Conservation (phyloP, 2,797 vertebrate genomes). For the Micrastur ruficollis region DNA sequence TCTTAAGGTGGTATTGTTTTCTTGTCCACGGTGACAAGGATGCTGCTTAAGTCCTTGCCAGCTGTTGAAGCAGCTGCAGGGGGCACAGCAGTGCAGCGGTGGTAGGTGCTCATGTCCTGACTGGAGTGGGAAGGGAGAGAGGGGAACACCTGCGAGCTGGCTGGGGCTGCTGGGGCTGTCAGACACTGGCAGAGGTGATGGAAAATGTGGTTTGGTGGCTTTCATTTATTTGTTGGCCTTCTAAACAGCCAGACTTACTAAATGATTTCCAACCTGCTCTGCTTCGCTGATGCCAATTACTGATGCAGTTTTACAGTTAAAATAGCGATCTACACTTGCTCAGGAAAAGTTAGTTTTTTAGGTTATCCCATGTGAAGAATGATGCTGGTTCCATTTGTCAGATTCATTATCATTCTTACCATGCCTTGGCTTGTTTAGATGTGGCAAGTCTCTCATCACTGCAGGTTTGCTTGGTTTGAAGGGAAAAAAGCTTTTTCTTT, state of each 20-base stretch:
- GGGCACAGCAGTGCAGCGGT: fast-evolving
- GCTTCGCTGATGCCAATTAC: neutral
- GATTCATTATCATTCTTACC: neutral
- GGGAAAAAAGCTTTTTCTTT: neutral
- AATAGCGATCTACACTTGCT: neutral
- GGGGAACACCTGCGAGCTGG: neutral
- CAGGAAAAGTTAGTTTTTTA: neutral
- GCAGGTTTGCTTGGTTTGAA: neutral
- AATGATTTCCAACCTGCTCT: neutral
- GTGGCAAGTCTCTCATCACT: neutral
- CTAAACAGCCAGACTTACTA: neutral
- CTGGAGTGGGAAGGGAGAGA: neutral
- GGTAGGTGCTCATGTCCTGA: neutral
- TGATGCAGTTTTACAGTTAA: neutral
- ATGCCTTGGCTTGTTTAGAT: neutral
- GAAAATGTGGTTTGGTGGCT: neutral
- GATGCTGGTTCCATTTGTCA: neutral
- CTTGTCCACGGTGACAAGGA: neutral
- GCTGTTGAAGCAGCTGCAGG: neutral
- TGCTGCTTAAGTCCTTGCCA: neutral
- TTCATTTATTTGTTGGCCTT: neutral
- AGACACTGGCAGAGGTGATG: neutral
- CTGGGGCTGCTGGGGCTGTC: neutral
- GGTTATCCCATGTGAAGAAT: neutral
- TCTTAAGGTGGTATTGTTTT: neutral